These are phyloP conservation scores for Eira barbara DNA, from an alignment of 2,113 vertebrate species.

Conservation along the genomic window DNA sequence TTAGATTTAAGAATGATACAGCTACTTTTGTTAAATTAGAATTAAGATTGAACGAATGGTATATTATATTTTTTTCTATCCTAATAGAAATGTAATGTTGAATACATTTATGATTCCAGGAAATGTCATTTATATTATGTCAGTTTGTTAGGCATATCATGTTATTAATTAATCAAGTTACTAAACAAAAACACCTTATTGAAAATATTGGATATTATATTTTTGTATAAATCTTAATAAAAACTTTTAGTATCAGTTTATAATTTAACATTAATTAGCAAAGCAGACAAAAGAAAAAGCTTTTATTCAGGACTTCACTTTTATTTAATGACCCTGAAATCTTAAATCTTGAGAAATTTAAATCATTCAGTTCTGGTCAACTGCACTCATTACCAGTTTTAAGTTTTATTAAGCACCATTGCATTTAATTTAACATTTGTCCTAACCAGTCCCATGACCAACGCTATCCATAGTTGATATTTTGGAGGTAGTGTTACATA, in stretches of 20 bases:
- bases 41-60: background rate
- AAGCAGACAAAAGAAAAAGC: background rate
- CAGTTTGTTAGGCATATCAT: background rate
- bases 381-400: background rate
- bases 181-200: background rate
- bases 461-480: background rate
- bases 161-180: background rate
- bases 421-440: background rate
- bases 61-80: background rate
- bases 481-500: background rate
- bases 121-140: background rate
- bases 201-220: background rate
- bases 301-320: background rate
- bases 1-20: background rate
- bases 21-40: background rate
- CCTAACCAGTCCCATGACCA: background rate
- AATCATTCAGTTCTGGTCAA: background rate
- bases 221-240: constrained; percentile 24
- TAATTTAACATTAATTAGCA: background rate
- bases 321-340: background rate
- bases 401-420: background rate
- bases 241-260: background rate
- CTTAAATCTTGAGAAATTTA: background rate
- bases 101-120: background rate
- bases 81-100: background rate